Evolutionary conservation across 1,140 invertebrate species (phyloP).

Genomic region (Heliconius hermathena): DNA sequence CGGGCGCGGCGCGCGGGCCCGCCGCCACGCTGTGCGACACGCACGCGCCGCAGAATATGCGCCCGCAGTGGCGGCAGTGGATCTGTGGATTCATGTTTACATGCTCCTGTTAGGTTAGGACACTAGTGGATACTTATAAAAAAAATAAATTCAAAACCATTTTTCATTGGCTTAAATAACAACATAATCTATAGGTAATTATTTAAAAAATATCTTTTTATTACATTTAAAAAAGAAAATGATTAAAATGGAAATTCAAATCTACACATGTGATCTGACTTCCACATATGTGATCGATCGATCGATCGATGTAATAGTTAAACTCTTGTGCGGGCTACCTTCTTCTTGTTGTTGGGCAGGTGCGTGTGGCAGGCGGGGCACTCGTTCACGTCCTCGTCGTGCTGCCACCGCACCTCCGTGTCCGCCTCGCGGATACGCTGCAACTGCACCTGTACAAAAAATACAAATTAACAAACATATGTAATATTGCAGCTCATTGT

Average conservation of each 20-base stretch:
- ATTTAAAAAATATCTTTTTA: too few species aligned
- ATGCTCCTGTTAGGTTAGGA: too few species aligned
- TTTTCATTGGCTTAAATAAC: too few species aligned
- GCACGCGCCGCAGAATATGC: slow-evolving; percentile 96
- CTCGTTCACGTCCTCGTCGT: slow-evolving; percentile 96
- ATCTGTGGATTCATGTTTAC: slow-evolving; percentile 85
- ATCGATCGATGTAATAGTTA: too few species aligned
- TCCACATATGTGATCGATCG: not conserved
- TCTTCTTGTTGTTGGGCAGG: slow-evolving; percentile 84
- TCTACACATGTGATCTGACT: not conserved
- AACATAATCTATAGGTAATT: too few species aligned
- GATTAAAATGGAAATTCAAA: too few species aligned
- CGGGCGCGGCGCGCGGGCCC: slow-evolving; percentile 92
- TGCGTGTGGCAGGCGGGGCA: slow-evolving; percentile 91
- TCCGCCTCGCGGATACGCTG: slow-evolving; percentile 97
- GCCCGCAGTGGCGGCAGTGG: slow-evolving; percentile 97
- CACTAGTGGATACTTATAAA: too few species aligned
- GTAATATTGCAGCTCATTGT: not conserved
- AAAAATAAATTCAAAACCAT: too few species aligned
- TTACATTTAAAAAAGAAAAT: too few species aligned
- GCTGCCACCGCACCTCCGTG: slow-evolving; percentile 97
- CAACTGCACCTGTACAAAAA: slow-evolving; percentile 88
- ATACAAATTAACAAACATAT: not conserved
- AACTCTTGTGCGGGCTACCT: slow-evolving; percentile 78
- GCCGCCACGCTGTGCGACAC: slow-evolving; percentile 90